These are phyloP conservation scores for Arion vulgaris DNA, from an alignment of 1,140 invertebrate genomes.

Conservation along the genomic window DNA sequence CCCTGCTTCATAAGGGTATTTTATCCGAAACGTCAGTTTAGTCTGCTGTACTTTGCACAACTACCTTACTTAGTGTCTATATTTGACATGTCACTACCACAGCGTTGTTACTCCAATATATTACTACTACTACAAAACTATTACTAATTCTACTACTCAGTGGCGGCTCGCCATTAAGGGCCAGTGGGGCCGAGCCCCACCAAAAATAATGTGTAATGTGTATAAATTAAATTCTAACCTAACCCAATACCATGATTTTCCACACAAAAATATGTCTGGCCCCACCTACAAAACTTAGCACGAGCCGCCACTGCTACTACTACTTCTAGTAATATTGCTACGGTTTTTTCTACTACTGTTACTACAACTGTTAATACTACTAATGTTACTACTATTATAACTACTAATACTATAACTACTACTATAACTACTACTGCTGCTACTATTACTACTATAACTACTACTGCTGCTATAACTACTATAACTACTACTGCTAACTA, in stretches of 20 bases:
- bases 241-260: too few relatives aligned
- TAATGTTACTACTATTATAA: neutral
- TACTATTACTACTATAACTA: neutral
- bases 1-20: too few relatives aligned
- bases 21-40: too few relatives aligned
- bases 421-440: neutral
- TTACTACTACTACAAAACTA: neutral
- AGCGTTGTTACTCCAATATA: too few relatives aligned
- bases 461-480: slow-evolving; percentile 22
- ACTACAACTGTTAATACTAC: neutral
- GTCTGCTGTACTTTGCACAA: too few relatives aligned
- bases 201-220: too few relatives aligned
- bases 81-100: too few relatives aligned
- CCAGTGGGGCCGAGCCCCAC: too few relatives aligned
- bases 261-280: too few relatives aligned
- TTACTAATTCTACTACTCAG: neutral
- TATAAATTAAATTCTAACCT: too few relatives aligned
- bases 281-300: neutral
- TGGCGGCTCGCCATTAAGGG: too few relatives aligned
- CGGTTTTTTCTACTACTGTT: neutral
- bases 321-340: neutral
- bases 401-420: neutral
- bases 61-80: too few relatives aligned
- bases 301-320: neutral
- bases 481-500: slow-evolving; percentile 29